A percentile compares a stretch with the other conserved stretches of the same genome.
Evolutionary conservation across 2,113 vertebrate species (phyloP).

Genomic region (Acinonyx jubatus): DNA sequence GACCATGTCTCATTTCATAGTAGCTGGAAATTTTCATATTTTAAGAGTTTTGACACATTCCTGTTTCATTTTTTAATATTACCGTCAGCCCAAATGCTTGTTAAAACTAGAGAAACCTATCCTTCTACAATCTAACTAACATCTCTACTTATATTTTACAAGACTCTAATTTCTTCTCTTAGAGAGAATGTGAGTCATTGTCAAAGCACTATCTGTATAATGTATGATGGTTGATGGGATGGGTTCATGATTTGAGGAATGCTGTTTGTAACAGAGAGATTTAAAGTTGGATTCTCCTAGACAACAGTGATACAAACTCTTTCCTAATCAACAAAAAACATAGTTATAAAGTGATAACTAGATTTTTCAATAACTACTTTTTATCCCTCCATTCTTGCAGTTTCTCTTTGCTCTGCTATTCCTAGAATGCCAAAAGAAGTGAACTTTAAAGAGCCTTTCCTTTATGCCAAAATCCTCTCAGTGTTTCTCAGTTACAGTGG

Average conservation of each 20-base stretch:
- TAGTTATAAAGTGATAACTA: background rate
- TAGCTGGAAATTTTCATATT: background rate
- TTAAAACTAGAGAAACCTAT: background rate
- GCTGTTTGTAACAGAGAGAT: conserved; percentile 27
- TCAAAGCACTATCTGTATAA: conserved; percentile 19
- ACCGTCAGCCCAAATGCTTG: background rate
- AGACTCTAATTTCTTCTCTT: background rate
- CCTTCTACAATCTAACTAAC: background rate
- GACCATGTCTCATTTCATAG: background rate
- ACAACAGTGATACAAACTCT: background rate
- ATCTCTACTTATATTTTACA: conserved; percentile 28
- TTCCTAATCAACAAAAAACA: conserved; percentile 17
- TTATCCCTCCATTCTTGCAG: background rate
- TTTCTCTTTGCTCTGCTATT: background rate
- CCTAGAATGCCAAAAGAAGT: background rate
- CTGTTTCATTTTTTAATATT: conserved; percentile 6
- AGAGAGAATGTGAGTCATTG: background rate
- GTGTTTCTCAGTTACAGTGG: background rate
- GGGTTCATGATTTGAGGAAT: conserved; percentile 2
- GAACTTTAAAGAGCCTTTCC: background rate
- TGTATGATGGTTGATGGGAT: background rate
- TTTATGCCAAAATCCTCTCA: background rate
- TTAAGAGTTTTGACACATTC: conserved; percentile 17
- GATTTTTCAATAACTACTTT: background rate
- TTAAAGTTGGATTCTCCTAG: background rate